Evolutionary conservation across 2,888 invertebrate species (phyloP).

Genomic region (Leptopilina syphax): DNA sequence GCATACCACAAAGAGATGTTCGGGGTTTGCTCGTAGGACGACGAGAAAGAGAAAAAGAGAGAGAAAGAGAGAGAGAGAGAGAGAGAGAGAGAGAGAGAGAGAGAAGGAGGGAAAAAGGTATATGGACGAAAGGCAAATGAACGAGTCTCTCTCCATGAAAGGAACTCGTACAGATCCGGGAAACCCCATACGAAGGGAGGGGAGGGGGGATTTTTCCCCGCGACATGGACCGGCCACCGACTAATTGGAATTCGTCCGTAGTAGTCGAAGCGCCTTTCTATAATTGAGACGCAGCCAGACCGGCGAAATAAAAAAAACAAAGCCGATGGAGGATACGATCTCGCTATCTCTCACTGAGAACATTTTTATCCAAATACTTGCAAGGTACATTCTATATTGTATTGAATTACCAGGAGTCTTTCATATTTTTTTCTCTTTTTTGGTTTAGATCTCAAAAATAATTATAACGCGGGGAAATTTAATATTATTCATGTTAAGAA

Average conservation of each 20-base stretch:
- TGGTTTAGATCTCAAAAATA: too few relatives aligned
- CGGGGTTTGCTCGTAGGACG: slow-evolving; percentile 35
- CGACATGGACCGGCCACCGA: slow-evolving; percentile 74
- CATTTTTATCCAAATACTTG: slow-evolving; percentile 60
- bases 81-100: slow-evolving; percentile 21
- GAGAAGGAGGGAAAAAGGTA: slow-evolving; percentile 57
- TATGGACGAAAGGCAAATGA: slow-evolving; percentile 75
- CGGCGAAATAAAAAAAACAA: slow-evolving; percentile 66
- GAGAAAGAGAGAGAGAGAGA: slow-evolving; percentile 48
- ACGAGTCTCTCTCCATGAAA: slow-evolving; percentile 74
- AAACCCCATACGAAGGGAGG: slow-evolving; percentile 73
- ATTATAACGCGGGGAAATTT: too few relatives aligned
- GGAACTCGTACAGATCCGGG: slow-evolving; percentile 77
- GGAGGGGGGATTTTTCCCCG: slow-evolving; percentile 55
- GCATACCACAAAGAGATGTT: slow-evolving; percentile 56
- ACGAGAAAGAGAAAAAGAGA: slow-evolving; percentile 16
- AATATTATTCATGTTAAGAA: too few relatives aligned
- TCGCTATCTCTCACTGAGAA: slow-evolving; percentile 63
- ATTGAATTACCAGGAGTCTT: background rate
- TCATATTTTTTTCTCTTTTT: too few relatives aligned
- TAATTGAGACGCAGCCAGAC: slow-evolving; percentile 76
- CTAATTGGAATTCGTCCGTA: slow-evolving; percentile 77
- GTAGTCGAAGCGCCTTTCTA: slow-evolving; percentile 76
- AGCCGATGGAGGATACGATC: slow-evolving; percentile 67
- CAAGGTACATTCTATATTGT: slow-evolving; percentile 41